Percentiles rank a stretch among this genome's conserved stretches.
These are phyloP conservation scores for Melozone crissalis DNA, from an alignment of 2,113 vertebrate genomes.

Conservation along the genomic window DNA sequence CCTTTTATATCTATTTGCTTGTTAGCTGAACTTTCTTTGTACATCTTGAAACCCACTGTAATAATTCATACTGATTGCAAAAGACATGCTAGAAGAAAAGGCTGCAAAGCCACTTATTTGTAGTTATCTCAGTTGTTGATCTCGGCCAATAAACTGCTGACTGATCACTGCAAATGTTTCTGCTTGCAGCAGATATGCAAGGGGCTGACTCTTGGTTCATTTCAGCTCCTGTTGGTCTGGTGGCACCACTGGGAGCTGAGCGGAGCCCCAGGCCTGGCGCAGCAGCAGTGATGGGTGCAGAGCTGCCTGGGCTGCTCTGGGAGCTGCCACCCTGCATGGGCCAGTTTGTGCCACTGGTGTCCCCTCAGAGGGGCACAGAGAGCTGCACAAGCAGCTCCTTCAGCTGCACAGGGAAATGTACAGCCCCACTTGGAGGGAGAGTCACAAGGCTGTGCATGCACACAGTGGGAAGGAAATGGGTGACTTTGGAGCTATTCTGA, in stretches of 20 bases:
- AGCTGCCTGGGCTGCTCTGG: neutral
- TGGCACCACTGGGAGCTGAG: neutral
- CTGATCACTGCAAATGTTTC: slow-evolving; percentile 48
- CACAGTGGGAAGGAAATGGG: neutral
- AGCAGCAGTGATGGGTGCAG: rapidly evolving
- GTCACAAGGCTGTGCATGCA: neutral
- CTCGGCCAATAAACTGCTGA: slow-evolving; percentile 60
- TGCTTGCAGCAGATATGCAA: neutral
- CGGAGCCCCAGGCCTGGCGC: neutral
- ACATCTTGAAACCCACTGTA: slow-evolving; percentile 39
- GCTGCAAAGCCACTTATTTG: slow-evolving; percentile 64
- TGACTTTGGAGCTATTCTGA: neutral
- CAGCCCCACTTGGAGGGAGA: neutral
- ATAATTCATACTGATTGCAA: slow-evolving; percentile 55
- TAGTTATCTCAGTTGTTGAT: slow-evolving; percentile 61
- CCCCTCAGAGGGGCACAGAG: neutral
- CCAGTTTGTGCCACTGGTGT: neutral
- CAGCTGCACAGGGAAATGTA: neutral
- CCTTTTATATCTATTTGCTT: slow-evolving; percentile 51
- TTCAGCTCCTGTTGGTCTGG: neutral
- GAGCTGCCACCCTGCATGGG: rapidly evolving
- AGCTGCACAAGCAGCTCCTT: neutral
- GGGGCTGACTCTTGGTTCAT: neutral
- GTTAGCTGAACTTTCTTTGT: slow-evolving; percentile 66
- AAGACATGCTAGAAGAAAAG: slow-evolving; percentile 49